These are phyloP conservation scores for Carcinoscorpius rotundicauda DNA, from an alignment of 1,140 invertebrate species.

Conservation along the genomic window DNA sequence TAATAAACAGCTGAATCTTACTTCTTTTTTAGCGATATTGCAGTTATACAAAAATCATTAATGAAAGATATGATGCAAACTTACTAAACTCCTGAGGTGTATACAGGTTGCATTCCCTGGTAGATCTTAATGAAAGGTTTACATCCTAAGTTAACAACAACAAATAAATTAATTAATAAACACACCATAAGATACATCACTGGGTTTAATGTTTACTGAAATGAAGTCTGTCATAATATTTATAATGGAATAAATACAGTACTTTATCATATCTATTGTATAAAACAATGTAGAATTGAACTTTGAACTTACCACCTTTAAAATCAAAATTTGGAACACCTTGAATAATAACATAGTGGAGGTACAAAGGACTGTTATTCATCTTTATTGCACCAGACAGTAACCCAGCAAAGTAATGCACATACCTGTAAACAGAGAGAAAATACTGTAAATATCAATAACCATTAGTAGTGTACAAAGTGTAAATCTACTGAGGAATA, in stretches of 20 bases:
- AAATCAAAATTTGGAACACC: constrained; percentile 64
- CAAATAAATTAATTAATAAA: too few species aligned
- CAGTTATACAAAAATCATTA: too few species aligned
- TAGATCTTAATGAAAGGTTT: constrained; percentile 48
- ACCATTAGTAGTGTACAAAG: neutral
- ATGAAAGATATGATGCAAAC: constrained; percentile 29
- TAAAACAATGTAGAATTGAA: too few species aligned
- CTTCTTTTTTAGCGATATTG: too few species aligned
- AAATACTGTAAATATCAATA: constrained; percentile 3
- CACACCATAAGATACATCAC: too few species aligned
- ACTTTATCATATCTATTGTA: too few species aligned
- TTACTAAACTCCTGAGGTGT: constrained; percentile 67
- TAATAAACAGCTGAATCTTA: too few species aligned
- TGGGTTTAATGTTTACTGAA: too few species aligned
- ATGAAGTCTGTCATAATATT: too few species aligned
- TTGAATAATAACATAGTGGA: constrained; percentile 72
- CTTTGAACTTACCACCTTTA: constrained; percentile 37
- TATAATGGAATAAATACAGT: too few species aligned
- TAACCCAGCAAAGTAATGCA: constrained; percentile 78
- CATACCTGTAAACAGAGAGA: constrained; percentile 49
- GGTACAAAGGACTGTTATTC: constrained; percentile 67
- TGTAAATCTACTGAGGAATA: too few species aligned
- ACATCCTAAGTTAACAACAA: constrained; percentile 25
- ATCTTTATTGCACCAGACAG: constrained; percentile 73
- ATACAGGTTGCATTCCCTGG: constrained; percentile 69